These are phyloP conservation scores for Anoncus sp. DNA, from an alignment of 2,888 invertebrate species.

Conservation along the genomic window DNA sequence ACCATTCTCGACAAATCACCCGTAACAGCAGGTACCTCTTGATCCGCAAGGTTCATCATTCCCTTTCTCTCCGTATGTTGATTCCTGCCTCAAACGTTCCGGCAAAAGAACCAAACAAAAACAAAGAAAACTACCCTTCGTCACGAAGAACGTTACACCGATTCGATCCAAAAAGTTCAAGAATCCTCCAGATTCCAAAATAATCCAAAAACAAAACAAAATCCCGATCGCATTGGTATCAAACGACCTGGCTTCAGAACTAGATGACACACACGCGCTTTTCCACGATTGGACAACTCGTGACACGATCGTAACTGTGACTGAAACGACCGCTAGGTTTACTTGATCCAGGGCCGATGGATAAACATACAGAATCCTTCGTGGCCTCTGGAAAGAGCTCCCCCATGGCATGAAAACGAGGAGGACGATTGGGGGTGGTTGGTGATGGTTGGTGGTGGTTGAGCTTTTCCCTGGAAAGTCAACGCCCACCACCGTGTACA, in stretches of 20 bases:
- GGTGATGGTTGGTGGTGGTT: constrained; percentile 66
- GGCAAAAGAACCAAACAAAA: constrained; percentile 3
- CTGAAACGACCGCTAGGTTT: constrained; percentile 73
- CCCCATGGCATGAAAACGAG: constrained; percentile 25
- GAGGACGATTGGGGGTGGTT: constrained; percentile 54
- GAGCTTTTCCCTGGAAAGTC: constrained; percentile 71
- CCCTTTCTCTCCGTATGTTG: too few relatives aligned
- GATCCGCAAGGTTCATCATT: constrained; percentile 77
- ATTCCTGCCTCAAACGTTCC: neutral
- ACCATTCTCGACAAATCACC: constrained; percentile 75
- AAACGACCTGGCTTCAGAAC: neutral
- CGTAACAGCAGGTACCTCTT: constrained; percentile 76
- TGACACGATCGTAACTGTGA: constrained; percentile 73
- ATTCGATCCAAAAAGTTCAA: too few relatives aligned
- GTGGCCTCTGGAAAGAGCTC: constrained; percentile 45
- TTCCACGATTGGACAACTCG: constrained; percentile 28
- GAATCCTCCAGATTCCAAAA: too few relatives aligned
- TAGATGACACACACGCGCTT: constrained; percentile 3
- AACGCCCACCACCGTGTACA: constrained; percentile 75
- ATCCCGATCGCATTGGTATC: too few relatives aligned
- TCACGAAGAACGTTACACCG: neutral
- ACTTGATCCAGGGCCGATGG: constrained; percentile 73
- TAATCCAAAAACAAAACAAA: too few relatives aligned
- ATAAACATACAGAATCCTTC: constrained; percentile 66
- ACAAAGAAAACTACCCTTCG: constrained; percentile 19